These are phyloP conservation scores for Globicephala melas DNA, from an alignment of 2,113 vertebrate genomes.

Conservation along the genomic window DNA sequence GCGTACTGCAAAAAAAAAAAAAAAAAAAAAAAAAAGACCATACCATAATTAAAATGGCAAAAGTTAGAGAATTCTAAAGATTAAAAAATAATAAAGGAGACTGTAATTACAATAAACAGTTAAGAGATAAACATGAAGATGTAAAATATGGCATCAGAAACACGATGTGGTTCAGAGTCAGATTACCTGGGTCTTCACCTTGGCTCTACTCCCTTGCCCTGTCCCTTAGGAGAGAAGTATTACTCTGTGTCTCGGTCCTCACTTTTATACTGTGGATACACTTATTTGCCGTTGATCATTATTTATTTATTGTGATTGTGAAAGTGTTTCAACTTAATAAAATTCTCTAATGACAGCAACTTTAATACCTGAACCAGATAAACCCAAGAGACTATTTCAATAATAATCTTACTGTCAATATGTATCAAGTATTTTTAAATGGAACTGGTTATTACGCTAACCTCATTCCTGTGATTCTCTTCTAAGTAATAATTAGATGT, in stretches of 20 bases:
- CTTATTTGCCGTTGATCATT: not conserved
- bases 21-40: no score
- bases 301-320: not conserved
- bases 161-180: not conserved
- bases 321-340: not conserved
- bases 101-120: not conserved
- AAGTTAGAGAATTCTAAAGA: not conserved
- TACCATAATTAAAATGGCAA: not conserved
- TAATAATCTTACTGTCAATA: not conserved
- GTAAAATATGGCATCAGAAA: not conserved
- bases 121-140: not conserved
- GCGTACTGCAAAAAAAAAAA: no score
- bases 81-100: not conserved
- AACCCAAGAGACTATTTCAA: not conserved
- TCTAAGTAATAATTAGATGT: not conserved
- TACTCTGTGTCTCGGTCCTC: not conserved
- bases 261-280: not conserved
- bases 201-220: not conserved
- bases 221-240: not conserved
- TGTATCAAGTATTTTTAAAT: not conserved
- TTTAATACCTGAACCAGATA: not conserved
- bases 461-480: not conserved
- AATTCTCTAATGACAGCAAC: not conserved
- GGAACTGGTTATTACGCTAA: not conserved
- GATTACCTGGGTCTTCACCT: not conserved